phyloP scores from a whole-genome alignment of 2,888 invertebrate genomes.

The Monoplex corrugatus region DNA sequence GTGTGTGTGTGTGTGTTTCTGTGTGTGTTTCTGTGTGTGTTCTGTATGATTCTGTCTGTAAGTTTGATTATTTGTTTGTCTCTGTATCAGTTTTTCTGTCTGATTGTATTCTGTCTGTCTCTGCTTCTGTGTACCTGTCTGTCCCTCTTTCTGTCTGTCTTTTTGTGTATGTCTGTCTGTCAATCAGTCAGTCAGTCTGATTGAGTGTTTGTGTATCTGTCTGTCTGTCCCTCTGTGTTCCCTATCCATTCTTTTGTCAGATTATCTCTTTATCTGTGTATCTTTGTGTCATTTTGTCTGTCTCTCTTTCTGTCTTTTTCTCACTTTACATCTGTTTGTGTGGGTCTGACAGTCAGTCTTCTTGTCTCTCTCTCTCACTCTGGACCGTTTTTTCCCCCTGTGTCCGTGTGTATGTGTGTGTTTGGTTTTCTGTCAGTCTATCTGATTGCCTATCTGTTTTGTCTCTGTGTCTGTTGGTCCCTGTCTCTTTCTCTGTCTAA shows the following conservation, averaged over 20 bases:
- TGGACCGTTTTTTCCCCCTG: background rate
- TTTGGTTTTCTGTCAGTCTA: background rate
- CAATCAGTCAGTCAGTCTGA: too few relatives aligned
- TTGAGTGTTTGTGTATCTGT: too few relatives aligned
- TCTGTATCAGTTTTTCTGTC: too few relatives aligned
- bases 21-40: too few relatives aligned
- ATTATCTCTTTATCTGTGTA: background rate
- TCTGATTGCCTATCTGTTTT: background rate
- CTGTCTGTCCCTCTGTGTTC: background rate
- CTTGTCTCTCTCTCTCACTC: background rate
- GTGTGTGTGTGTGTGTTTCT: too few relatives aligned
- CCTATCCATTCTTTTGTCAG: background rate
- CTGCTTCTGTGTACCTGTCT: too few relatives aligned
- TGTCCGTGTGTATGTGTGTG: background rate
- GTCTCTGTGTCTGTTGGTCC: background rate
- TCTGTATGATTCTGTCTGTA: too few relatives aligned
- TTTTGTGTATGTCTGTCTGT: too few relatives aligned
- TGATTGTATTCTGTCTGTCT: too few relatives aligned
- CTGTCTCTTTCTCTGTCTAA: background rate
- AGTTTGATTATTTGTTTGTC: too few relatives aligned
- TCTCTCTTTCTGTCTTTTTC: background rate
- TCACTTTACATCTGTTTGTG: background rate
- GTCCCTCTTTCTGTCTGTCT: too few relatives aligned
- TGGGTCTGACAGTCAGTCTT: background rate
- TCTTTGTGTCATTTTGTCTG: background rate